A percentile compares a stretch with the other conserved stretches of the same genome.
Evolutionary conservation across 35 echinoderm and acorn worm species (phyloP).

Genomic region (Lytechinus pictus): DNA sequence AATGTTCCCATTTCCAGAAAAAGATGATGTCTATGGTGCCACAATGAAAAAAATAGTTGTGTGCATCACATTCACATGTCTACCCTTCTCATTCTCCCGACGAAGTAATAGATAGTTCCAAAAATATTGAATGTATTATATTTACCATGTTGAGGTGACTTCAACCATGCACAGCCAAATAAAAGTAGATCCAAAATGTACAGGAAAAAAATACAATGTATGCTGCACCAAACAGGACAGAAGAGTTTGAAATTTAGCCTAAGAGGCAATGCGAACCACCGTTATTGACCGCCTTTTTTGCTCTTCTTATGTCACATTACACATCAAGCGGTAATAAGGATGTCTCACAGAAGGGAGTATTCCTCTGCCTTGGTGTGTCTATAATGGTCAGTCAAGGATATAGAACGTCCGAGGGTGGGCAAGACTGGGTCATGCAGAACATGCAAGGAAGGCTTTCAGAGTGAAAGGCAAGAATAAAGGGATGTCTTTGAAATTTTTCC

Average conservation of each 20-base stretch:
- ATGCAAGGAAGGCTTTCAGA: not conserved
- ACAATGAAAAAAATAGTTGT: too few species aligned
- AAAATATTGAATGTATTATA: too few species aligned
- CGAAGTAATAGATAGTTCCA: too few species aligned
- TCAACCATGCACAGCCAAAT: not conserved
- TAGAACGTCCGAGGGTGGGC: not conserved
- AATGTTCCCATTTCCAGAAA: not conserved
- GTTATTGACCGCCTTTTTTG: not conserved
- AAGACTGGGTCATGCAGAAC: not conserved
- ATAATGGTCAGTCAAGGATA: not conserved
- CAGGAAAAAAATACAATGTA: too few species aligned
- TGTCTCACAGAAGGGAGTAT: not conserved
- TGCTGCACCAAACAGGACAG: too few species aligned
- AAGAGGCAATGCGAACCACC: not conserved
- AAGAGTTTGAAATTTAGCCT: not conserved
- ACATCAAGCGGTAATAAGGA: not conserved
- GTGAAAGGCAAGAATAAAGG: not conserved
- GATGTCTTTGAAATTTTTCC: not conserved
- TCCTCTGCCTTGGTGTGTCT: not conserved
- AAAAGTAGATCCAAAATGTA: too few species aligned
- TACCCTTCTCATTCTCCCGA: too few species aligned
- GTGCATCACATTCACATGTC: too few species aligned
- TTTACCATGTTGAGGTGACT: not conserved
- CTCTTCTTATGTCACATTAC: conserved; percentile 3
- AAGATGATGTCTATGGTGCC: too few species aligned